phyloP scores from a whole-genome alignment of 2,113 vertebrate species.

The Istiophorus platypterus region DNA sequence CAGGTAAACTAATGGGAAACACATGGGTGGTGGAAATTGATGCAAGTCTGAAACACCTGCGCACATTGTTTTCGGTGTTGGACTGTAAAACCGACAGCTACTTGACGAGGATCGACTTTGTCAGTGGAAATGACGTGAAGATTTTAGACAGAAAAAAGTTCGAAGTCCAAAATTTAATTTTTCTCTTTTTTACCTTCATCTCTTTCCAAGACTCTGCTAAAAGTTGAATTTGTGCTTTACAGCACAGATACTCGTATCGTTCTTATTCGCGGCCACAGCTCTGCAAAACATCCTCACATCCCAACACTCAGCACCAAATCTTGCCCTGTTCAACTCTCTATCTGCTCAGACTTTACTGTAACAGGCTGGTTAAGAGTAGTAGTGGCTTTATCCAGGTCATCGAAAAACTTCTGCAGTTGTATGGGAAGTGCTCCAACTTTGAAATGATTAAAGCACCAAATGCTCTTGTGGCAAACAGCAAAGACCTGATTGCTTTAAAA shows the following conservation, averaged over 20 bases:
- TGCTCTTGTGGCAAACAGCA: too few species aligned
- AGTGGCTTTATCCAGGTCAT: too few species aligned
- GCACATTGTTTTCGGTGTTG: neutral
- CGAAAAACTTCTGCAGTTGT: too few species aligned
- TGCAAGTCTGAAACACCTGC: too few species aligned
- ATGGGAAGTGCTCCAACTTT: neutral
- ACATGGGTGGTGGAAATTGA: too few species aligned
- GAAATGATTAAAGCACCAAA: neutral
- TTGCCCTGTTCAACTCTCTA: too few species aligned
- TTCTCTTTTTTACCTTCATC: neutral
- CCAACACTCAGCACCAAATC: neutral
- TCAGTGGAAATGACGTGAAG: neutral
- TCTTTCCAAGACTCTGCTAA: neutral
- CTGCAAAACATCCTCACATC: neutral
- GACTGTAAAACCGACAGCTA: too few species aligned
- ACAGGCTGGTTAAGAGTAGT: neutral
- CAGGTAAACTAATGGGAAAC: neutral
- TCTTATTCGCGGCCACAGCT: constrained; percentile 18
- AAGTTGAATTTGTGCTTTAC: too few species aligned
- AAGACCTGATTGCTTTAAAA: too few species aligned
- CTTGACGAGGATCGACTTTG: too few species aligned
- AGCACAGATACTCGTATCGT: neutral
- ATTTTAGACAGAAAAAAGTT: neutral
- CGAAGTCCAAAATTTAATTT: neutral
- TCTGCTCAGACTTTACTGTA: neutral